Evolutionary conservation across 92 coral and sea anemone genomes (phyloP), one percentile per base, ranked within the genome.

Genomic region (Bergia sp.): DNA sequence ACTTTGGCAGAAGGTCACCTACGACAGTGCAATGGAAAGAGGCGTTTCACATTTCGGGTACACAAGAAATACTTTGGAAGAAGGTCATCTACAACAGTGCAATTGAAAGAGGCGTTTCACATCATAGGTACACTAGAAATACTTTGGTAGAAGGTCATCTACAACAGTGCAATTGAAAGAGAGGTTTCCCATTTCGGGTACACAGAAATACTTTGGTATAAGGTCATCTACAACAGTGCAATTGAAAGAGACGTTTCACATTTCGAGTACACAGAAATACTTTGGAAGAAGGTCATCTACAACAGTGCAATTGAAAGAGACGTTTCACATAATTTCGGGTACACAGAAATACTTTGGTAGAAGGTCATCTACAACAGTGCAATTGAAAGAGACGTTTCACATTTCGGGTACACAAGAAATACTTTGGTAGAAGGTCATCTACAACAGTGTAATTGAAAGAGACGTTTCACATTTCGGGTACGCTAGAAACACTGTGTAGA

Each of bases 391-490:
- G n/a, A n/a, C n/a, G n/a, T n/a, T n/a, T n/a, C n/a, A n/a, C n/a
- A n/a, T n/a, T n/a, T n/a, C n/a, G n/a, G n/a, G n/a, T n/a, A n/a
- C n/a, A n/a, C n/a, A n/a, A n/a, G n/a, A n/a, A n/a, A n/a, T 89
- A 96, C 84, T 94, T 95, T 5, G 99, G 99, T 12, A 96, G 89
- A n/a, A n/a, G n/a, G 88, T 93, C 98, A 40, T 91, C 95, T 91
- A 65, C 8, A 29, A 12, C 20, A 65, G 69, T n/a, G n/a, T 76
- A 44, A 58, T 0, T 37, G 6, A 82, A 81, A 18, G 21, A 1
- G 21, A 23, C 20, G 4, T 64, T 64, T 64, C 21, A 90, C 18
- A 91, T 88, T 86, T 92, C 89, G 3, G 99, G 98, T 42, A 96
- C 99, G 84, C 29, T 82, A 96, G 85, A 2, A 2, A 2, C 21